phyloP scores from a whole-genome alignment of 2,113 vertebrate genomes.

The Nerophis ophidion region DNA sequence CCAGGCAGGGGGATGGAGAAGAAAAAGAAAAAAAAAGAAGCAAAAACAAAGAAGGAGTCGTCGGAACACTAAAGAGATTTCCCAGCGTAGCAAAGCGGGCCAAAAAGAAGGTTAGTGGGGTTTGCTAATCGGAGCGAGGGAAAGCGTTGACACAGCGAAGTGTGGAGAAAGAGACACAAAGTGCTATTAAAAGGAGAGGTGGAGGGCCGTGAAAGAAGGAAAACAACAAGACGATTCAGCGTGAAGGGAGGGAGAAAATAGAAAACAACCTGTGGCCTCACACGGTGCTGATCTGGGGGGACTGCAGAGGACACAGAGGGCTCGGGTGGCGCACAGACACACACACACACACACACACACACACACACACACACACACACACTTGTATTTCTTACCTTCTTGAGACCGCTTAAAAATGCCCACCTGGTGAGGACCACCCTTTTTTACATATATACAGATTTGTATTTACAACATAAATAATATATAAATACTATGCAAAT shows the following conservation, averaged over 20 bases:
- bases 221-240: conserved; percentile 59
- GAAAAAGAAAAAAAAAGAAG: conserved; percentile 17
- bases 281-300: conserved; percentile 37
- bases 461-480: too few relatives aligned
- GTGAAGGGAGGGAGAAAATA: conserved; percentile 46
- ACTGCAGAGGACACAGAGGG: conserved; percentile 27
- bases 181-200: conserved; percentile 42
- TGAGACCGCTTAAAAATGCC: too few relatives aligned
- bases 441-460: too few relatives aligned
- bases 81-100: conserved; percentile 38
- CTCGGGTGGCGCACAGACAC: conserved; percentile 4
- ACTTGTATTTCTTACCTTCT: too few relatives aligned
- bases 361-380: conserved; percentile 11
- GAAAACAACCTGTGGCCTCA: conserved; percentile 58
- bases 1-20: conserved; percentile 1
- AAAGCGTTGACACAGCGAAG: conserved; percentile 39
- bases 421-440: too few relatives aligned
- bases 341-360: conserved; percentile 7
- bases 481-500: too few relatives aligned
- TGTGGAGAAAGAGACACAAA: conserved; percentile 54
- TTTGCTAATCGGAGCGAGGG: conserved; percentile 45
- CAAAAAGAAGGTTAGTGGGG: conserved; percentile 39
- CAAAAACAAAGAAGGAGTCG: conserved; percentile 14
- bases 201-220: conserved; percentile 44
- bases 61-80: conserved; percentile 43